Evolutionary conservation across 2,113 vertebrate species (phyloP).

Genomic region (Ellobius talpinus): DNA sequence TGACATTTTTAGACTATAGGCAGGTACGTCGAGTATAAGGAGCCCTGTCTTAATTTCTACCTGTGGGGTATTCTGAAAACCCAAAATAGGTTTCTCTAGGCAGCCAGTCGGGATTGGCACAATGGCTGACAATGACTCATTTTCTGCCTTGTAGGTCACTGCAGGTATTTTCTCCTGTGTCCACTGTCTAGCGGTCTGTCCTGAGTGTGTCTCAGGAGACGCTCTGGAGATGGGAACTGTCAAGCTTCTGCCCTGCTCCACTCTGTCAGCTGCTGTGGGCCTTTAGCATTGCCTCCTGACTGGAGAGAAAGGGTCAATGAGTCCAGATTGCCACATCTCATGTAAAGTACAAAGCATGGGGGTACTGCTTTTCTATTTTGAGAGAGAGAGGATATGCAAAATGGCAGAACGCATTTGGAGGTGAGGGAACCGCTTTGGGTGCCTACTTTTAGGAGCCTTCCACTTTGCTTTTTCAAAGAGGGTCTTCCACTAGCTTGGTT

Average conservation of each 20-base stretch:
- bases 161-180: neutral
- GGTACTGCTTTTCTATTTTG: neutral
- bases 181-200: neutral
- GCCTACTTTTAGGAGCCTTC: neutral
- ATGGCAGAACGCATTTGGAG: neutral
- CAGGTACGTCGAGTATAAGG: neutral
- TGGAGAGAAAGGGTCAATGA: neutral
- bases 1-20: neutral
- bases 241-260: neutral
- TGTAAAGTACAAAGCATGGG: neutral
- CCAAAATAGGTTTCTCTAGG: neutral
- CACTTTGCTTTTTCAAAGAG: neutral
- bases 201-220: neutral
- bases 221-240: neutral
- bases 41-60: neutral
- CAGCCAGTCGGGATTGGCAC: neutral
- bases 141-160: neutral
- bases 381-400: neutral
- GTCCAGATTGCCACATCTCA: neutral
- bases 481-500: neutral
- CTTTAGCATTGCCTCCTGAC: neutral
- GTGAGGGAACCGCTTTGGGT: neutral
- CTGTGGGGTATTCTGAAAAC: neutral
- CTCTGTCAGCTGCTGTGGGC: fast-evolving
- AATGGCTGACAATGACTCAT: neutral